A percentile compares a stretch with the other conserved stretches of the same genome.
phyloP scores from a whole-genome alignment of 2,797 vertebrate genomes.

The Micrastur ruficollis region DNA sequence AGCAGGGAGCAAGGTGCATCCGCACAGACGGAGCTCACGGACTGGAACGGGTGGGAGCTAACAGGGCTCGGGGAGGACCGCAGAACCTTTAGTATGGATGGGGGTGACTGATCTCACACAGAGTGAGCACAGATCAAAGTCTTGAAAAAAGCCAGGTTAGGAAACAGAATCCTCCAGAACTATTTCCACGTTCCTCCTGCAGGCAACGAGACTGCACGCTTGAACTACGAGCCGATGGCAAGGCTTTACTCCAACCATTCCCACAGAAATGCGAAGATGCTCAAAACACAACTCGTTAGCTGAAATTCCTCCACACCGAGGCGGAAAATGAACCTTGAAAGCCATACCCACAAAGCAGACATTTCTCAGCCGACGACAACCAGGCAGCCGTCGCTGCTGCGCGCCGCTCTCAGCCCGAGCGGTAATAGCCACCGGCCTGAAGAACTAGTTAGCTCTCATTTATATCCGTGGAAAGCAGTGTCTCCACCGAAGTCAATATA shows the following conservation, averaged over 20 bases:
- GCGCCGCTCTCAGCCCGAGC: background rate
- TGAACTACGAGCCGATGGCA: background rate
- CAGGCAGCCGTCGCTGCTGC: background rate
- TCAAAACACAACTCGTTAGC: background rate
- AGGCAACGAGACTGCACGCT: background rate
- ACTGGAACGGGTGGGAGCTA: background rate
- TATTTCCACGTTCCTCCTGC: background rate
- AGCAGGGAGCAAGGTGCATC: background rate
- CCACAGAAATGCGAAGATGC: background rate
- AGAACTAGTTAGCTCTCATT: conserved; percentile 49
- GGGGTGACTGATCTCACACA: background rate
- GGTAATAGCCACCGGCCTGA: conserved; percentile 9
- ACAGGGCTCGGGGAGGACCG: background rate
- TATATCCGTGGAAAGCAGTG: conserved; percentile 37
- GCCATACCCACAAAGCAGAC: background rate
- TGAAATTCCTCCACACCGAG: conserved; percentile 4
- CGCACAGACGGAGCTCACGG: fast-evolving
- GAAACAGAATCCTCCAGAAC: background rate
- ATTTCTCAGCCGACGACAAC: background rate
- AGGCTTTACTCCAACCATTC: background rate
- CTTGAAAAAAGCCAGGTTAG: background rate
- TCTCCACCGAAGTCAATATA: conserved; percentile 45
- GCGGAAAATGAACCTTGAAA: conserved; percentile 2
- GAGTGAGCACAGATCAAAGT: background rate
- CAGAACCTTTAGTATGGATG: background rate